Conservation (phyloP, 2,113 vertebrate genomes). For the Spilogale gracilis region DNA sequence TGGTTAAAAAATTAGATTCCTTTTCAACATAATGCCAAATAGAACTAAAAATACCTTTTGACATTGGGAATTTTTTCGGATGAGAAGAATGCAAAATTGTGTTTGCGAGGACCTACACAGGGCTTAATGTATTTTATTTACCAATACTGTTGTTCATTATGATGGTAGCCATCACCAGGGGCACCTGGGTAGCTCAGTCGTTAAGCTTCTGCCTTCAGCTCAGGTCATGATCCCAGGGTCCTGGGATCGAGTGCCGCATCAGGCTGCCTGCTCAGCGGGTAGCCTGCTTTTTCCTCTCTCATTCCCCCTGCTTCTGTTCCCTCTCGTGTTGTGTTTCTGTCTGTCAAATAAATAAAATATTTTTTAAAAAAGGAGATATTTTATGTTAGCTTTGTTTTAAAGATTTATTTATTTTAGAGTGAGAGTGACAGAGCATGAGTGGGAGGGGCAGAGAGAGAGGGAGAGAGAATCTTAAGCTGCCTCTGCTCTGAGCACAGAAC, state of each 20-base stretch:
- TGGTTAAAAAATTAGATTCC: slow-evolving; percentile 63
- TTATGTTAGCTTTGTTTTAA: not conserved
- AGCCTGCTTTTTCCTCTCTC: too few species aligned
- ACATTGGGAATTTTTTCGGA: slow-evolving; percentile 22
- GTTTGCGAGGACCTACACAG: not conserved
- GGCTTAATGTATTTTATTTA: slow-evolving; percentile 36
- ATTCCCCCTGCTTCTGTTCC: too few species aligned
- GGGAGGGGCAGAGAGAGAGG: not conserved
- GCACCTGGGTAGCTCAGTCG: too few species aligned
- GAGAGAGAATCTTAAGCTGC: not conserved
- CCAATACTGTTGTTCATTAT: not conserved
- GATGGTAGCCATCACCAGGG: not conserved
- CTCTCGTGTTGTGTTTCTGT: too few species aligned
- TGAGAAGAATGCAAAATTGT: slow-evolving; percentile 42
- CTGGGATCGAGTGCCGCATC: too few species aligned
- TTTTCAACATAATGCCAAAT: slow-evolving; percentile 54
- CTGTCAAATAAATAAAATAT: too few species aligned
- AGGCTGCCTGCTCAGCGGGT: too few species aligned
- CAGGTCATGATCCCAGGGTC: too few species aligned
- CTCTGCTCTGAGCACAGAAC: not conserved
- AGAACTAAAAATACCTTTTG: slow-evolving; percentile 21
- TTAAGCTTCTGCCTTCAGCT: too few species aligned
- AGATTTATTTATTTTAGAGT: not conserved
- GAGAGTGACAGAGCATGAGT: not conserved
- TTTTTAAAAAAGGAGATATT: not conserved